phyloP scores from a whole-genome alignment of 1,140 invertebrate genomes.

The Philaenus spumarius region DNA sequence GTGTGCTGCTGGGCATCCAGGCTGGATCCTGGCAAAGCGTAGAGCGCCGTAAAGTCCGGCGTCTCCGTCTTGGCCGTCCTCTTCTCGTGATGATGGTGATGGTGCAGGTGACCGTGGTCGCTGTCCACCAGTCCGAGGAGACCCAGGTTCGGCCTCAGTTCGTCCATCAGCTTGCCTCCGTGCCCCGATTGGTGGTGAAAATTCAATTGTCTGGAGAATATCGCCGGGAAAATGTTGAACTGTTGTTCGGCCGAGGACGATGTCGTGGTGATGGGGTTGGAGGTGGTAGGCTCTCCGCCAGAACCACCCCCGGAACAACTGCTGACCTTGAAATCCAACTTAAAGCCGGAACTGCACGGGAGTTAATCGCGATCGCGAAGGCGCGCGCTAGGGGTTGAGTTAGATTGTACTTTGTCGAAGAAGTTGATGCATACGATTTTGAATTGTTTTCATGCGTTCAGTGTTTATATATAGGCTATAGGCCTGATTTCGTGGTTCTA shows the following conservation, averaged over 20 bases:
- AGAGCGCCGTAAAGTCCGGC: constrained; percentile 70
- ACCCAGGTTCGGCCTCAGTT: constrained; percentile 71
- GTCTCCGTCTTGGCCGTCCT: constrained; percentile 47
- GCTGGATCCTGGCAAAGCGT: constrained; percentile 42
- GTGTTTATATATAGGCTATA: too few relatives aligned
- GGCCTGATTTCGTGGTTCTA: too few relatives aligned
- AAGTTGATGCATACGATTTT: too few relatives aligned
- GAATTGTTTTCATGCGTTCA: too few relatives aligned
- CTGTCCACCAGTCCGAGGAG: constrained; percentile 71
- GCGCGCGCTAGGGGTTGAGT: too few relatives aligned
- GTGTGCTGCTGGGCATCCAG: constrained; percentile 46
- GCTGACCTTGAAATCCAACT: constrained; percentile 22
- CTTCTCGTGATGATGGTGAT: constrained; percentile 42
- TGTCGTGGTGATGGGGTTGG: constrained; percentile 2
- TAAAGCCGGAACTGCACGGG: not conserved
- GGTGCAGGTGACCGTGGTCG: constrained; percentile 54
- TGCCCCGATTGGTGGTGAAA: constrained; percentile 41
- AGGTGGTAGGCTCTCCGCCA: not conserved
- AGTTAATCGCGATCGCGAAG: too few relatives aligned
- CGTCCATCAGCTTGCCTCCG: constrained; percentile 64
- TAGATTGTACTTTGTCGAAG: too few relatives aligned
- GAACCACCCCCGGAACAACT: constrained; percentile 15
- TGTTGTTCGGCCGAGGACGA: constrained; percentile 50
- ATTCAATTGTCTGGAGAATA: constrained; percentile 78
- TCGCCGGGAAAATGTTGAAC: constrained; percentile 84